Conservation (phyloP, 1,140 invertebrate species). For the Drosophila pachea region DNA sequence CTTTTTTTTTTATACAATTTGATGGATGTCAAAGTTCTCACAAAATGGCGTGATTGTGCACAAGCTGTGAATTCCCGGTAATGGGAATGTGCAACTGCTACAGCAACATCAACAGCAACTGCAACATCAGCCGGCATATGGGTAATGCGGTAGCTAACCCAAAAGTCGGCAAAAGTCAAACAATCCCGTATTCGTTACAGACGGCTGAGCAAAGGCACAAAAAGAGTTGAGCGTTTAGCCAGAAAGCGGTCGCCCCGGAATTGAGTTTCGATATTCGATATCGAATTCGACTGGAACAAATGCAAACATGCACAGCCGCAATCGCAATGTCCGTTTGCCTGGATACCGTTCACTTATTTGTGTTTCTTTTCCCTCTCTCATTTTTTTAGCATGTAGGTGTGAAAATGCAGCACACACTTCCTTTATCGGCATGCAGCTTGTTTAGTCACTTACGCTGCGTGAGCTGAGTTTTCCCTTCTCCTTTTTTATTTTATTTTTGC, state of each 20-base stretch:
- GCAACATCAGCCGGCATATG: constrained; percentile 6
- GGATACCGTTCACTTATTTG: constrained; percentile 17
- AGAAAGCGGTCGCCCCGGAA: constrained; percentile 1
- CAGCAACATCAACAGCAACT: constrained; percentile 1
- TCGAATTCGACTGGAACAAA: constrained; percentile 39
- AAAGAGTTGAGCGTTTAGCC: constrained; percentile 27
- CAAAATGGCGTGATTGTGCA: constrained; percentile 42
- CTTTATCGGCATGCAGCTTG: constrained; percentile 40
- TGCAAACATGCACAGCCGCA: constrained; percentile 41
- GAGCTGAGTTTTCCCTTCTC: constrained; percentile 2
- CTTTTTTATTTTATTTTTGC: constrained; percentile 29
- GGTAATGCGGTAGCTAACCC: constrained; percentile 44
- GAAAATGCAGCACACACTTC: constrained; percentile 50
- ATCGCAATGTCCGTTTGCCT: constrained; percentile 30
- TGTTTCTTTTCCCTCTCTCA: constrained; percentile 1
- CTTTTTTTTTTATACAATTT: constrained; percentile 40
- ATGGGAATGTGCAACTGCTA: constrained; percentile 13
- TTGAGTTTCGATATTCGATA: constrained; percentile 21
- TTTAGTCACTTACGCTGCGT: constrained; percentile 25
- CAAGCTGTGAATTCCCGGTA: constrained; percentile 45
- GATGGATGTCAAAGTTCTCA: constrained; percentile 42
- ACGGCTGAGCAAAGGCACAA: constrained; percentile 13
- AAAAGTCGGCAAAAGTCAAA: constrained; percentile 48
- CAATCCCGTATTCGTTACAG: constrained; percentile 25
- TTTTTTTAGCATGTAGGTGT: constrained; percentile 53